These are phyloP conservation scores for Zaprionus kolodkinae DNA, from an alignment of 1,140 invertebrate genomes.

Conservation along the genomic window DNA sequence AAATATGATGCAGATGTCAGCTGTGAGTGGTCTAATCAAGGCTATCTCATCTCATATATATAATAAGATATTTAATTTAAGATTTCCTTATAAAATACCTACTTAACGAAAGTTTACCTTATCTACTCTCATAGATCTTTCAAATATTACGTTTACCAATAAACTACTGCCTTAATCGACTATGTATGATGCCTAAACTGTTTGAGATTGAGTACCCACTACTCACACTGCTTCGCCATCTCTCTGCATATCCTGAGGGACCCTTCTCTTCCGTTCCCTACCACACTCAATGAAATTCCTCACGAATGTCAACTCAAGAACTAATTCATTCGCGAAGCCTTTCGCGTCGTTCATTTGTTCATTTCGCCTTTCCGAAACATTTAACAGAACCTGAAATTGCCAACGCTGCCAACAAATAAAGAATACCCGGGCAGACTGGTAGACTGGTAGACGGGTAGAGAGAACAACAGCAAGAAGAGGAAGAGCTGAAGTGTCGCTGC, in stretches of 20 bases:
- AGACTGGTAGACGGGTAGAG: conserved; percentile 4
- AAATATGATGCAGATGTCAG: too few species aligned
- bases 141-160: neutral
- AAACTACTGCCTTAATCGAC: neutral
- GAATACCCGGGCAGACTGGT: conserved; percentile 51
- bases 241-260: neutral
- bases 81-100: too few species aligned
- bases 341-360: conserved; percentile 59
- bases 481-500: conserved; percentile 60
- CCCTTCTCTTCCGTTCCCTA: neutral
- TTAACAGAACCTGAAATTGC: conserved; percentile 77
- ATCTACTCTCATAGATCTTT: neutral
- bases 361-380: conserved; percentile 71
- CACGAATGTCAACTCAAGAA: conserved; percentile 44
- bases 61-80: too few species aligned
- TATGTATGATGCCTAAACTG: neutral
- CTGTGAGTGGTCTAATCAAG: too few species aligned
- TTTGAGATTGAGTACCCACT: conserved; percentile 1
- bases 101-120: too few species aligned
- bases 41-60: too few species aligned
- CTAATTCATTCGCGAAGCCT: conserved; percentile 66
- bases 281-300: neutral
- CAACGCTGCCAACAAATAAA: conserved; percentile 69
- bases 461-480: conserved; percentile 28
- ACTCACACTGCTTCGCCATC: neutral